These are phyloP conservation scores for Peromyscus leucopus DNA, from an alignment of 2,113 vertebrate species.

Conservation along the genomic window DNA sequence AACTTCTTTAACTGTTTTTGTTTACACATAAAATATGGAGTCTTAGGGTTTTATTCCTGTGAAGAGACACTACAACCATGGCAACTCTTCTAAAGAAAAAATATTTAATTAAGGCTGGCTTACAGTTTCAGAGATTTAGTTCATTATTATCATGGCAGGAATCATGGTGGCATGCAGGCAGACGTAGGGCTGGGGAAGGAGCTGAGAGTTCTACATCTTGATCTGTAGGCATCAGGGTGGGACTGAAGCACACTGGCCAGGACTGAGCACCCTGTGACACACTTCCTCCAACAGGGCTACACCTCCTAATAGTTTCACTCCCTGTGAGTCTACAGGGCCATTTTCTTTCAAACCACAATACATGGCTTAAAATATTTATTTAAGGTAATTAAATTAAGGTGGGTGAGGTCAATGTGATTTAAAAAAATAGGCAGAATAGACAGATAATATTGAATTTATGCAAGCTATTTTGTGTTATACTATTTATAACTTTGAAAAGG, in stretches of 20 bases:
- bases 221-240: not conserved
- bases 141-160: not conserved
- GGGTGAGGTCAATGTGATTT: not conserved
- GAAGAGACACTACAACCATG: not conserved
- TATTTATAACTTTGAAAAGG: not conserved
- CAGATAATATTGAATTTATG: not conserved
- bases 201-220: not conserved
- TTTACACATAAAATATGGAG: not conserved
- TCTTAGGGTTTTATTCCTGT: not conserved
- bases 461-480: slow-evolving; percentile 11
- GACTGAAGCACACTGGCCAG: not conserved
- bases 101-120: not conserved
- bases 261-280: not conserved
- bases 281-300: not conserved
- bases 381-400: slow-evolving; percentile 18
- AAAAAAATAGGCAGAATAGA: not conserved
- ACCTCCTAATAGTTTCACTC: not conserved
- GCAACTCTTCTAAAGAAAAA: not conserved
- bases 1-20: not conserved
- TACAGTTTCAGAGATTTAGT: not conserved
- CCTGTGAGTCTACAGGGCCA: not conserved
- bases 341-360: not conserved
- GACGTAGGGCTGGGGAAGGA: not conserved
- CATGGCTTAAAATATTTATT: not conserved
- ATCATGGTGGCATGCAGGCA: not conserved